Conservation (phyloP, 2,113 vertebrate species). For the Brachypteracias leptosomus region DNA sequence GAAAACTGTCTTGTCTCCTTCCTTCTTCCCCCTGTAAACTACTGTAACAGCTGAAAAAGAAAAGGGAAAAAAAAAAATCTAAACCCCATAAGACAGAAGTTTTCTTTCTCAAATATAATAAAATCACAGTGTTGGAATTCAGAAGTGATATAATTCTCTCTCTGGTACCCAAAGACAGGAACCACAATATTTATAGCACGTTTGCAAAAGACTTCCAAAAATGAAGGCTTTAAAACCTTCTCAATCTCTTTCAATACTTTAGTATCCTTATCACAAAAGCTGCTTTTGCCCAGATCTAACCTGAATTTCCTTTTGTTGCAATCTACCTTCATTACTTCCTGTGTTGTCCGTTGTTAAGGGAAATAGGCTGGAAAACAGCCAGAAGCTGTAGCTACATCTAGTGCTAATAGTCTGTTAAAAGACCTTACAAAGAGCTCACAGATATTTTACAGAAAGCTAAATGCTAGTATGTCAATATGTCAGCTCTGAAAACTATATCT, state of each 20-base stretch:
- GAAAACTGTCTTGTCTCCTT: background rate
- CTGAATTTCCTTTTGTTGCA: background rate
- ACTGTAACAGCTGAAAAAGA: background rate
- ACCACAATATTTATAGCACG: background rate
- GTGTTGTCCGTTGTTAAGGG: background rate
- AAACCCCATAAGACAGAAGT: background rate
- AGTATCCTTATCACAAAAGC: background rate
- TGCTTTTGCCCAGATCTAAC: background rate
- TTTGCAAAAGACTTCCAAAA: background rate
- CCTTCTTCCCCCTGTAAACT: background rate
- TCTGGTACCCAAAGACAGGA: background rate
- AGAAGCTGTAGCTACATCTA: background rate
- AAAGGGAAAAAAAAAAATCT: background rate
- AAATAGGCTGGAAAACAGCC: background rate
- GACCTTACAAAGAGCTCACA: background rate
- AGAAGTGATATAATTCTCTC: background rate
- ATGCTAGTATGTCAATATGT: background rate
- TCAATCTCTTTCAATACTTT: background rate
- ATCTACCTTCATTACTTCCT: background rate
- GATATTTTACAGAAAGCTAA: background rate
- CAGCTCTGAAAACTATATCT: background rate
- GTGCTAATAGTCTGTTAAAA: background rate
- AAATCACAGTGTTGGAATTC: background rate
- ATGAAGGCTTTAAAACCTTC: background rate
- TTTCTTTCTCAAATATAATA: background rate